phyloP scores from a whole-genome alignment of 2,113 vertebrate species.

The Salvelinus alpinus region DNA sequence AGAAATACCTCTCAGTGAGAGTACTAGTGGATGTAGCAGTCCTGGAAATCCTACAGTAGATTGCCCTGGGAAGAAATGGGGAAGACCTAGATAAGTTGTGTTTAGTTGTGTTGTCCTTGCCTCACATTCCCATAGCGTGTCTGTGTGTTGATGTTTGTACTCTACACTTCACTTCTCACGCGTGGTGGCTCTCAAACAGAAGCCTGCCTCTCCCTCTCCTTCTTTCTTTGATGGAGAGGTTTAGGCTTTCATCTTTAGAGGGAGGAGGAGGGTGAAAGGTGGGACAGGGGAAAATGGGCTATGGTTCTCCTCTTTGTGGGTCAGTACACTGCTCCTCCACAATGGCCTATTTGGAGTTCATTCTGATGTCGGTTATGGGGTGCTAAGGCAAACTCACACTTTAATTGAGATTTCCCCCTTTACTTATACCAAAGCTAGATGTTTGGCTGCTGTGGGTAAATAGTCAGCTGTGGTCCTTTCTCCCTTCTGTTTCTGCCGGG shows the following conservation, averaged over 20 bases:
- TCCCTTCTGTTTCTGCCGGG: not conserved
- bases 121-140: not conserved
- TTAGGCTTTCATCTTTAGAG: conserved; percentile 28
- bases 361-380: not conserved
- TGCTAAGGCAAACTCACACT: not conserved
- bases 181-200: conserved; percentile 30
- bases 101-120: no score
- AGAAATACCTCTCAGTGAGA: conserved; percentile 12
- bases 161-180: conserved; percentile 20
- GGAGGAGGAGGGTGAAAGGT: conserved; percentile 11
- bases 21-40: conserved; percentile 21
- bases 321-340: not conserved
- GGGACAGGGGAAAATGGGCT: conserved; percentile 11
- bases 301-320: conserved; percentile 24
- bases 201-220: conserved; percentile 17
- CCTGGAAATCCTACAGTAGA: not conserved
- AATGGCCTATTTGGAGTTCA: not conserved
- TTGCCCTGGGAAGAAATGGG: not conserved
- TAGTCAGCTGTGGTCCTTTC: not conserved
- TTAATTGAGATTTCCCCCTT: not conserved
- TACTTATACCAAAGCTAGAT: not conserved
- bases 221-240: conserved; percentile 11
- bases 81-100: no score
- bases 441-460: not conserved
- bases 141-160: conserved; percentile 23